Base-by-base conservation (phyloP, 2,888 invertebrate genomes). In the Anaspis maculata region DNA sequence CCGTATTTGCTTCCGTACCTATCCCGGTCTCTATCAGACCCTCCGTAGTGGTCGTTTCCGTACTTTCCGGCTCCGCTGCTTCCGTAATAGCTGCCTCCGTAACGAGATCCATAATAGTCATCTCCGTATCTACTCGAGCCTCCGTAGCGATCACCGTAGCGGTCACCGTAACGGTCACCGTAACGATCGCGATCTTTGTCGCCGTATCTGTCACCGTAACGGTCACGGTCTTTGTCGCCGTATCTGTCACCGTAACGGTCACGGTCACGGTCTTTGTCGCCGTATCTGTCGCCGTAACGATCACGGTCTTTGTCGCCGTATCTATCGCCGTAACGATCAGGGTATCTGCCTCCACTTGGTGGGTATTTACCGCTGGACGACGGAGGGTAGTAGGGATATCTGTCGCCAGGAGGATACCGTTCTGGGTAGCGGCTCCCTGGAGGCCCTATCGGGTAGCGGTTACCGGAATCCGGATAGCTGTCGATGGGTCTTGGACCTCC, bases 371-470 rank as follows among this genome's bases (percentile, higher is more conserved):
- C 45, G 50, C 26, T 32, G 21, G 30, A 42, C 1, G 48, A 48
- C 3, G 50, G 51, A 2, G 54, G 52, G 32, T 47, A 50, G 23
- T 36, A 33, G 1, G 51, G 51, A 30, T 44, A 45, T 13, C 39
- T 30, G 29, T 44, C 39, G 16, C 42, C 30, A 27, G 3, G 6
- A 32, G 37, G 34, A 30, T 30, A 35, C 25, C 43, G 29, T 37
- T 23, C 43, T 25, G 41, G 32, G 25, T 44, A 44, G 28, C 37
- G 28, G 32, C 57, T 54, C 32, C 62, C 63, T 42, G 54, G 61
- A 11, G 43, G 44, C 26, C 64, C 66, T 3, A 64, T 54, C 3
- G 73, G 72, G 33, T 55, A 59, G n/a, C 57, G 49, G 29, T 51
- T 54, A 22, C 35, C 45, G 46, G 37, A 44, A 34, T 42, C 41